These are phyloP conservation scores for Drosophila auraria DNA, from an alignment of 1,140 invertebrate genomes.

Conservation along the genomic window DNA sequence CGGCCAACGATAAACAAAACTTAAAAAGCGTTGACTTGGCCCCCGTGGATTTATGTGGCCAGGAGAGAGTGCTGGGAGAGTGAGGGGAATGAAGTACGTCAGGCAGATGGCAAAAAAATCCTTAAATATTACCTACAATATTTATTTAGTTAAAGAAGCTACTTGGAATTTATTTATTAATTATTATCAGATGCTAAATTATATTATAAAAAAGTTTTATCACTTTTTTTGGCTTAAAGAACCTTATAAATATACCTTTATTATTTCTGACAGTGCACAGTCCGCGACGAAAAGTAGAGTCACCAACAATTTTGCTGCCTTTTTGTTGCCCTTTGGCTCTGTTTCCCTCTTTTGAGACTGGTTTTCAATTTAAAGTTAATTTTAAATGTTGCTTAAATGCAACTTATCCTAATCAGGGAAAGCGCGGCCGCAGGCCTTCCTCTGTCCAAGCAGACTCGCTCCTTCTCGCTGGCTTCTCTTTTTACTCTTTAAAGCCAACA, in stretches of 20 bases:
- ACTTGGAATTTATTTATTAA: no score
- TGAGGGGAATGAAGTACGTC: neutral
- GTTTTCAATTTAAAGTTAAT: constrained; percentile 60
- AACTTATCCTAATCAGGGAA: constrained; percentile 36
- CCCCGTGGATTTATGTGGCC: constrained; percentile 38
- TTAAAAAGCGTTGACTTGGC: constrained; percentile 42
- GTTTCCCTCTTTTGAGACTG: constrained; percentile 1
- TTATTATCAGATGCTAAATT: no score
- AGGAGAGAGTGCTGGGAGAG: neutral
- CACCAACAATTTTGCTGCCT: neutral
- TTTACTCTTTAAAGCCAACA: constrained; percentile 40
- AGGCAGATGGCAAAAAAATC: neutral
- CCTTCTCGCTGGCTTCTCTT: neutral
- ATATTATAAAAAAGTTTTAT: no score
- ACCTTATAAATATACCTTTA: no score
- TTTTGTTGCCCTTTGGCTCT: neutral
- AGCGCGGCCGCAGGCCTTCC: constrained; percentile 34
- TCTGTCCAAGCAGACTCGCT: neutral
- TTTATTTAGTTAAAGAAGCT: neutral
- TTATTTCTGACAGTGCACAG: constrained; percentile 3
- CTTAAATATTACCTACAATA: neutral
- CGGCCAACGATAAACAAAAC: constrained; percentile 70
- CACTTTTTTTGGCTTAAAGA: no score
- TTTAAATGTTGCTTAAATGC: constrained; percentile 68
- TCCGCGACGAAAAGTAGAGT: neutral